Base-by-base conservation (phyloP, 2,797 vertebrate species). In the Brotogeris chrysoptera region DNA sequence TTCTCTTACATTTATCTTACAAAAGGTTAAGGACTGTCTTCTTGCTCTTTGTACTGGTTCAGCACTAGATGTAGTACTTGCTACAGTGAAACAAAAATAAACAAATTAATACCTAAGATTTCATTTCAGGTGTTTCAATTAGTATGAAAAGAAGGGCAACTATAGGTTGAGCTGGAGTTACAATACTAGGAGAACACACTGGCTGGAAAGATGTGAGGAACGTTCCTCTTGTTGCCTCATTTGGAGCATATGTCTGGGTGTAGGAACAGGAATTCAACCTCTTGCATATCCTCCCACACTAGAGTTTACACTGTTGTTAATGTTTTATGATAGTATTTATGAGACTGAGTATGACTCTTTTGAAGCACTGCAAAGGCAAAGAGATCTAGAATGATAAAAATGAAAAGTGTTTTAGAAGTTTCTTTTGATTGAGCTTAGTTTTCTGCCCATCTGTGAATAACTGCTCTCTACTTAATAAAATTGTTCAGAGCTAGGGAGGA, bases 341-440 rank as follows among this genome's bases (percentile, higher is more conserved):
- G 78, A 77, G 41, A 52, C 34, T 32, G 20, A 69, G 28, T 82
- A 80, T 55, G 47, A 93, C 70, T 68, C 68, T 90, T 88, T 88
- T 91, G 70, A 96, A 88, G 92, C 30, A 30, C 19, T 74, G 12
- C 81, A 38, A 88, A 83, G 43, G 63, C 47, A 80, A 74, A 77
- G 80, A 92, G 77, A 86, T 96, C 46, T 78, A 81, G 60, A 71
- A 36, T 73, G 77, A 95, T 93, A 95, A 92, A 88, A 93, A 84
- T 76, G 9, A 72, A 41, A 87, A 78, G 32, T 66, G 47, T 73
- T 92, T 89, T 89, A 82, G 61, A 96, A 93, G 89, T 88, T 92
- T 68, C 30, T 95, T 95, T 95, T 92, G 71, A 49, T 47, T 91
- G 76, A 88, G 23, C 59, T 92, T 2, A 0, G 20, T 46, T 92